Conservation (phyloP, 1,140 invertebrate genomes). For the Anoplophora glabripennis region DNA sequence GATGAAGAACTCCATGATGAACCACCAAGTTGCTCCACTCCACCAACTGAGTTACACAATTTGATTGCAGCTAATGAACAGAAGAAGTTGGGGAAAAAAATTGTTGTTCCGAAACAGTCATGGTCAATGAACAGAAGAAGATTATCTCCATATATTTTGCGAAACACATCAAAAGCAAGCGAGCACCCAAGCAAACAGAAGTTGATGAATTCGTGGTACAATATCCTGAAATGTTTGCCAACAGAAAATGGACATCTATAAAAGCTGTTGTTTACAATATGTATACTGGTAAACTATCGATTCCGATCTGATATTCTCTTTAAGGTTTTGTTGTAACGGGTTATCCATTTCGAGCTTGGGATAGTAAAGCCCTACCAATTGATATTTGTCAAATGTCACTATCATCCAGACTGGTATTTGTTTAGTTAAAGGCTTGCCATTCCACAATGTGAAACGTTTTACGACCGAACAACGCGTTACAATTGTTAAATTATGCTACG, state of each 20-base stretch:
- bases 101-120: neutral
- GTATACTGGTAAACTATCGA: neutral
- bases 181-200: constrained; percentile 7
- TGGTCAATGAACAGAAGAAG: neutral
- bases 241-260: constrained; percentile 7
- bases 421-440: too few species aligned
- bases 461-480: too few species aligned
- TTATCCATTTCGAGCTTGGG: too few species aligned
- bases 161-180: constrained; percentile 4
- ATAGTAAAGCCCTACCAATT: too few species aligned
- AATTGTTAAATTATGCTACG: too few species aligned
- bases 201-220: neutral
- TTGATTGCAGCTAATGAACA: too few species aligned
- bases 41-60: neutral
- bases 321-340: too few species aligned
- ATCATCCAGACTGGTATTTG: too few species aligned
- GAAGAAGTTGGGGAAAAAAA: neutral
- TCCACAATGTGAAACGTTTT: too few species aligned
- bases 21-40: neutral
- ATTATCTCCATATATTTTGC: constrained; percentile 9
- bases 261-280: constrained; percentile 15
- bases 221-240: constrained; percentile 5
- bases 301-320: too few species aligned
- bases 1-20: neutral
- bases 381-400: too few species aligned